Percentiles rank a stretch among this genome's conserved stretches.
These are phyloP conservation scores for Campoletis raptor DNA, from an alignment of 2,888 invertebrate genomes.

Conservation along the genomic window DNA sequence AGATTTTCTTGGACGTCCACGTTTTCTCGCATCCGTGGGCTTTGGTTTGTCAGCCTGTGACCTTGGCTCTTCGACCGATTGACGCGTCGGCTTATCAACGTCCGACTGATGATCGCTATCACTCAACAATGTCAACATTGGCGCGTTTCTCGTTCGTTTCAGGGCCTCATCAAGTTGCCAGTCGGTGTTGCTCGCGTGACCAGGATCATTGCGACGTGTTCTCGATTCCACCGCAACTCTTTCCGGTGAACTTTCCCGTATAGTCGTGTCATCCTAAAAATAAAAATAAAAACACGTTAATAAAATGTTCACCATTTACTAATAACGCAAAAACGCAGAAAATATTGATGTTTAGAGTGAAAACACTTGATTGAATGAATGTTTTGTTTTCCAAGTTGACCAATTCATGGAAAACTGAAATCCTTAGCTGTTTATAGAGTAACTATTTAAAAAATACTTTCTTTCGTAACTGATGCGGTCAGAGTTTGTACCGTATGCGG, in stretches of 20 bases:
- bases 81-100: constrained; percentile 81
- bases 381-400: neutral
- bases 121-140: constrained; percentile 85
- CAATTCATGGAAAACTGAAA: neutral
- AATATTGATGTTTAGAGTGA: neutral
- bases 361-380: neutral
- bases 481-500: neutral
- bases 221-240: constrained; percentile 69
- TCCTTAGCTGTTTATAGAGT: neutral
- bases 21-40: constrained; percentile 81
- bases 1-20: constrained; percentile 86
- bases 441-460: neutral
- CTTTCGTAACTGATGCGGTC: neutral
- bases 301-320: neutral
- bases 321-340: neutral
- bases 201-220: constrained; percentile 66
- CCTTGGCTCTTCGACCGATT: constrained; percentile 74
- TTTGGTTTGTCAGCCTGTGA: constrained; percentile 83
- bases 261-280: constrained; percentile 71
- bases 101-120: constrained; percentile 82
- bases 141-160: constrained; percentile 84
- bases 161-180: constrained; percentile 81
- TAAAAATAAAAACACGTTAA: neutral
- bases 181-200: constrained; percentile 73
- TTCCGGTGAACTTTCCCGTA: constrained; percentile 79